phyloP scores from a whole-genome alignment of 92 coral and sea anemone species.

The Siderastrea radians region DNA sequence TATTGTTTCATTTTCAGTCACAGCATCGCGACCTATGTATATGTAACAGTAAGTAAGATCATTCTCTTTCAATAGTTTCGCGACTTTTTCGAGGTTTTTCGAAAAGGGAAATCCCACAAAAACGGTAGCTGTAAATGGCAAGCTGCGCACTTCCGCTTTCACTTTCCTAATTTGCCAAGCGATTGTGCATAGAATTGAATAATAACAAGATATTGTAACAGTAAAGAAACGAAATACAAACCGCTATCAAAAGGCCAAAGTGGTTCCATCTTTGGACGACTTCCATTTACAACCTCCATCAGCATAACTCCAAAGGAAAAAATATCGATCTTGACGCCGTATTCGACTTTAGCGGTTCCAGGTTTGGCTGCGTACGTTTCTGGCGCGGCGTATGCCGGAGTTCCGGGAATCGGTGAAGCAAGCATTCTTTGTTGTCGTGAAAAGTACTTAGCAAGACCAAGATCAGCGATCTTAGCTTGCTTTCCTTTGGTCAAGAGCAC shows the following conservation, averaged over 20 bases:
- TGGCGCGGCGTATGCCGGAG: constrained; percentile 63
- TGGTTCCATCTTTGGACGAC: constrained; percentile 23
- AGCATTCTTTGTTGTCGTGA: constrained; percentile 8
- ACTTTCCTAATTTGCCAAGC: no score
- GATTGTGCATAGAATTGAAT: background rate
- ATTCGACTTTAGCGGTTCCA: background rate
- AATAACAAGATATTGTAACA: background rate
- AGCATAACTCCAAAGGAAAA: constrained; percentile 61
- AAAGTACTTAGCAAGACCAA: constrained; percentile 62
- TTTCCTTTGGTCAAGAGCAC: constrained; percentile 39
- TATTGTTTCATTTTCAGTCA: no score
- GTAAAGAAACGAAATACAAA: background rate
- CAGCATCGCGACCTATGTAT: no score
- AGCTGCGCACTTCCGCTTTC: no score
- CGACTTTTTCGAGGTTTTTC: no score
- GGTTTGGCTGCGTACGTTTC: constrained; percentile 33
- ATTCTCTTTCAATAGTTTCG: no score
- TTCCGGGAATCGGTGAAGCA: constrained; percentile 54
- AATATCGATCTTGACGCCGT: constrained; percentile 55
- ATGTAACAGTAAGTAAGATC: no score
- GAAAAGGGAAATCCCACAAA: no score
- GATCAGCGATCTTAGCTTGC: constrained; percentile 68
- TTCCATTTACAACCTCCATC: constrained; percentile 58
- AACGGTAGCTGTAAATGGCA: no score
- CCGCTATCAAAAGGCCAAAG: background rate